Conservation (phyloP, 2,113 vertebrate genomes). For the Callipepla californica region DNA sequence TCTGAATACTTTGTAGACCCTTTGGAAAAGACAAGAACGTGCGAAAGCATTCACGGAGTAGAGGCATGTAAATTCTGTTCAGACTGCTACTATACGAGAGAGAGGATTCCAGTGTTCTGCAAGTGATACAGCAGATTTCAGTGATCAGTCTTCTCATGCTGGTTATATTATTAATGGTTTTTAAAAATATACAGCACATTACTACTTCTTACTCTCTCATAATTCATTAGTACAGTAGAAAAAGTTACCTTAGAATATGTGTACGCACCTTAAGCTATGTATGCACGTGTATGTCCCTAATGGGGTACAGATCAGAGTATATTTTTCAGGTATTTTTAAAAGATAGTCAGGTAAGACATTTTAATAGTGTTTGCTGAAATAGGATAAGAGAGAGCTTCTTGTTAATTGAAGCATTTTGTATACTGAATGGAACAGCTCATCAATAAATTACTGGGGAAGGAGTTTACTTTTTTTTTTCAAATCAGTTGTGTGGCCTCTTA, state of each 20-base stretch:
- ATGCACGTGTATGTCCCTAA: background rate
- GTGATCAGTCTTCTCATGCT: background rate
- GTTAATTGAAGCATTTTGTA: background rate
- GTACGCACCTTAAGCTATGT: background rate
- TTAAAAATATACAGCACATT: background rate
- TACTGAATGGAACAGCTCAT: background rate
- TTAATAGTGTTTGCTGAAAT: background rate
- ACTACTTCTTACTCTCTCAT: background rate
- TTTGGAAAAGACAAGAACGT: background rate
- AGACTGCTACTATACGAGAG: background rate
- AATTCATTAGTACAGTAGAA: background rate
- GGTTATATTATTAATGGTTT: background rate
- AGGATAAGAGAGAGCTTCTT: background rate
- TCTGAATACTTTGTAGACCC: background rate
- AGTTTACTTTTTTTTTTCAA: background rate
- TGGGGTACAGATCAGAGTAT: background rate
- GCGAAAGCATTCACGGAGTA: background rate
- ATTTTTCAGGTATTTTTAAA: background rate
- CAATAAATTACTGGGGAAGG: background rate
- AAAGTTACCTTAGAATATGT: background rate
- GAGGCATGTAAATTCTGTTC: background rate
- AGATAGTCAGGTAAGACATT: background rate
- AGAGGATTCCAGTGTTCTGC: background rate
- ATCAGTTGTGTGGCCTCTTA: background rate
- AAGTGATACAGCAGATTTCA: background rate